Base-by-base conservation (phyloP, 2,888 invertebrate genomes). In the Acanthoscelides obtectus region DNA sequence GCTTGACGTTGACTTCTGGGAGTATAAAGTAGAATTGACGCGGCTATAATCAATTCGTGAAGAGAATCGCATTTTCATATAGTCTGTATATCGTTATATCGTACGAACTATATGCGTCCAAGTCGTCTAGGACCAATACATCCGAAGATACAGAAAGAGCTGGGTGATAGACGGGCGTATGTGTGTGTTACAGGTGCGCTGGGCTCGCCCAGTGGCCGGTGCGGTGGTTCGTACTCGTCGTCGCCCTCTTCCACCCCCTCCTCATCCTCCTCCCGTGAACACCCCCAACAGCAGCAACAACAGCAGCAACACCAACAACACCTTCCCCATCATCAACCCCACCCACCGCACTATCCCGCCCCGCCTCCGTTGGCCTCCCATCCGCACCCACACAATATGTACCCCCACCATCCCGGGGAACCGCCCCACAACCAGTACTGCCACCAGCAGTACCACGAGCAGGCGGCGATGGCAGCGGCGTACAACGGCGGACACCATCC, bases 141-240 rank as follows among this genome's bases (percentile, higher is more conserved):
- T 45, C 12, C 21, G 67, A 64, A 25, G 68, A n/a, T 71, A 74
- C 22, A 73, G 69, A 70, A 73, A 73, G 74, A 76, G 72, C 73
- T 74, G 78, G 79, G 80, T 82, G 82, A 45, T 45, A 45, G 45
- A 45, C 45, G 8, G 45, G 5, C 45, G 81, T 82, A 83, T 82
- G 83, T 82, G 82, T 84, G 82, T 88, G 86, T 88, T 88, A 81
- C 88, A 89, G 88, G 88, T 88, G 88, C 88, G 83, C 86, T 88
- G 83, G 87, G 87, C 83, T 88, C 88, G 80, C 88, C 88, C 83
- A 86, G 88, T 88, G 82, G 88, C 87, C 83, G 80, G 79, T 75
- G 81, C 84, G 86, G 86, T 82, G 86, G 87, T 84, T 84, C 87
- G 83, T 80, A 85, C 83, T 79, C 84, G 20, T 64, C 64, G 20